Evolutionary conservation across 2,113 vertebrate species (phyloP).

Genomic region (Haemorhous mexicanus): DNA sequence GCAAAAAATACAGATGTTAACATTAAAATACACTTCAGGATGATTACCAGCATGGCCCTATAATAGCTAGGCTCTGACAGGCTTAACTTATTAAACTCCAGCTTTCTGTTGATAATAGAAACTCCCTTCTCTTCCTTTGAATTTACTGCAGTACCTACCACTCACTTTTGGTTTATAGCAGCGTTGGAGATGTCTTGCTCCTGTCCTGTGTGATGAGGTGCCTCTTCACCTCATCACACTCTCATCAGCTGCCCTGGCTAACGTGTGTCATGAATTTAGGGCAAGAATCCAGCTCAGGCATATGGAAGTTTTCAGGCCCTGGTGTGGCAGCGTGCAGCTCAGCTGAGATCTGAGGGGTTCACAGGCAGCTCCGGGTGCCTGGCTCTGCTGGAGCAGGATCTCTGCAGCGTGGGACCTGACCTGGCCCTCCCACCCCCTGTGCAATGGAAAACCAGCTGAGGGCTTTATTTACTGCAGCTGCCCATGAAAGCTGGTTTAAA

Average conservation of each 20-base stretch:
- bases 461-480: slow-evolving; percentile 40
- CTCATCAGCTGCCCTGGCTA: background rate
- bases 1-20: background rate
- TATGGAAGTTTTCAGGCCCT: background rate
- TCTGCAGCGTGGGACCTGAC: background rate
- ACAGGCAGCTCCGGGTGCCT: background rate
- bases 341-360: slow-evolving; percentile 2
- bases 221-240: background rate
- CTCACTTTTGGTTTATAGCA: background rate
- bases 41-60: background rate
- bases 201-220: too few relatives aligned
- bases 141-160: background rate
- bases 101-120: background rate
- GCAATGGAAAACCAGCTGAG: background rate
- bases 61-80: background rate
- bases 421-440: background rate
- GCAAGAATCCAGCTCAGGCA: background rate
- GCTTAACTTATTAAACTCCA: background rate
- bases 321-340: background rate
- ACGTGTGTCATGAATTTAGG: background rate
- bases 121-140: background rate
- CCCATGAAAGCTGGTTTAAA: slow-evolving; percentile 40
- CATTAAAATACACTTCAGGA: background rate
- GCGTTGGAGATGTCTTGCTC: background rate
- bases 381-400: slow-evolving; percentile 23